A percentile compares a stretch with the other conserved stretches of the same genome.
These are phyloP conservation scores for Leucophenga montana DNA, from an alignment of 2,888 invertebrate species.

Conservation along the genomic window DNA sequence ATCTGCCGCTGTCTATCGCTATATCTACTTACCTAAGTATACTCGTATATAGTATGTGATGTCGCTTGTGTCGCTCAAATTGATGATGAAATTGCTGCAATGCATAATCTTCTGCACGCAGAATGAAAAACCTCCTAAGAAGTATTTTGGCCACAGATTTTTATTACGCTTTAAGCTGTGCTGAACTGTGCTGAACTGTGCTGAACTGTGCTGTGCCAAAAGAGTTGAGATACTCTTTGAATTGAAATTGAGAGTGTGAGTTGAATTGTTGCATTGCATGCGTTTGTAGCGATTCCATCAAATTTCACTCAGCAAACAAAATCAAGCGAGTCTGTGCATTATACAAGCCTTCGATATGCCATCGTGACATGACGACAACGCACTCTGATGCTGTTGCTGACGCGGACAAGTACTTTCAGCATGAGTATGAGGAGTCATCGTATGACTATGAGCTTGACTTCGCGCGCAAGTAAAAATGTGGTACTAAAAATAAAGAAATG, in stretches of 20 bases:
- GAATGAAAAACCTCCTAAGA: neutral
- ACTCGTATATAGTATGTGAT: too few relatives aligned
- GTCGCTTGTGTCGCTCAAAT: neutral
- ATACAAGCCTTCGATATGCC: neutral
- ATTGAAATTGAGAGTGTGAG: neutral
- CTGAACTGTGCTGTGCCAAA: neutral
- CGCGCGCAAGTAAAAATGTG: too few relatives aligned
- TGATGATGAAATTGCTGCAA: neutral
- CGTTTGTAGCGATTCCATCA: neutral
- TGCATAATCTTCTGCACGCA: neutral
- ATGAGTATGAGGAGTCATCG: neutral
- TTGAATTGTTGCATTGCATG: neutral
- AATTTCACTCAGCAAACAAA: slow-evolving; percentile 5
- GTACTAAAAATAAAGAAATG: too few relatives aligned
- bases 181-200: too few relatives aligned
- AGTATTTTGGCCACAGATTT: neutral
- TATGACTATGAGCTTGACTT: neutral
- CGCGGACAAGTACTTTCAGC: too few relatives aligned
- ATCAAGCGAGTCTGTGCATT: neutral
- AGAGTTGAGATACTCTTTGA: neutral
- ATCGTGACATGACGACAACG: too few relatives aligned
- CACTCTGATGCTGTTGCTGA: too few relatives aligned
- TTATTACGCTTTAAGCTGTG: neutral
- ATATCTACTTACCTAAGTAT: too few relatives aligned
- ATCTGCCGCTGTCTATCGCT: too few relatives aligned